A percentile compares a stretch with the other conserved stretches of the same genome.
Conservation (phyloP, 2,113 vertebrate species). For the Nettapus auritus region DNA sequence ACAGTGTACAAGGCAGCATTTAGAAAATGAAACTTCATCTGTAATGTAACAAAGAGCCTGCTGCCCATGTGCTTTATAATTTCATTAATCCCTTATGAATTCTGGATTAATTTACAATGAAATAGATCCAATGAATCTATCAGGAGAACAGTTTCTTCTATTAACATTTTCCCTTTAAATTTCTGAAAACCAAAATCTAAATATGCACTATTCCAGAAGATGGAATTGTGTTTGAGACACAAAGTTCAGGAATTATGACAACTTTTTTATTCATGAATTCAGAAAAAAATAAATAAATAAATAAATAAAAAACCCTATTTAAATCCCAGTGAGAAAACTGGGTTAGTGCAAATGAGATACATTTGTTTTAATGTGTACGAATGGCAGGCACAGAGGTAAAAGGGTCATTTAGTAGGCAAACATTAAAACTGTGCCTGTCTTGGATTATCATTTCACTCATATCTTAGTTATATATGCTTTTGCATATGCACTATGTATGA, state of each 20-base stretch:
- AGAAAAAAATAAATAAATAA: not conserved
- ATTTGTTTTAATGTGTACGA: not conserved
- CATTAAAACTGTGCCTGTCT: not conserved
- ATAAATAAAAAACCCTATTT: not conserved
- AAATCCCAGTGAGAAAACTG: not conserved
- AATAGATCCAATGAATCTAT: not conserved
- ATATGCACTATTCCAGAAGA: not conserved
- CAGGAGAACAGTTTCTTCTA: not conserved
- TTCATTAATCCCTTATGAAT: not conserved
- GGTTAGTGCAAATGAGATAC: not conserved
- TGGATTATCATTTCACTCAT: not conserved
- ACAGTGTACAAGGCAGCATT: not conserved
- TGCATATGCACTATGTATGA: no score
- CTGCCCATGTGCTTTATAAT: not conserved
- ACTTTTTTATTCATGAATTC: not conserved
- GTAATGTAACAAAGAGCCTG: not conserved
- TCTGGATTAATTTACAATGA: not conserved
- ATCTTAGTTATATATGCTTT: not conserved
- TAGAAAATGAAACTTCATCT: not conserved
- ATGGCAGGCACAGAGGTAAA: not conserved
- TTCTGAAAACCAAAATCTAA: not conserved
- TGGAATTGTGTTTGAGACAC: not conserved
- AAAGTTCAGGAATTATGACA: not conserved
- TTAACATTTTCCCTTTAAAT: not conserved
- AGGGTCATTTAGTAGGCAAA: not conserved